Evolutionary conservation across 1,140 invertebrate species (phyloP), one percentile per base, ranked within the genome.

Genomic region (Lerema accius): DNA sequence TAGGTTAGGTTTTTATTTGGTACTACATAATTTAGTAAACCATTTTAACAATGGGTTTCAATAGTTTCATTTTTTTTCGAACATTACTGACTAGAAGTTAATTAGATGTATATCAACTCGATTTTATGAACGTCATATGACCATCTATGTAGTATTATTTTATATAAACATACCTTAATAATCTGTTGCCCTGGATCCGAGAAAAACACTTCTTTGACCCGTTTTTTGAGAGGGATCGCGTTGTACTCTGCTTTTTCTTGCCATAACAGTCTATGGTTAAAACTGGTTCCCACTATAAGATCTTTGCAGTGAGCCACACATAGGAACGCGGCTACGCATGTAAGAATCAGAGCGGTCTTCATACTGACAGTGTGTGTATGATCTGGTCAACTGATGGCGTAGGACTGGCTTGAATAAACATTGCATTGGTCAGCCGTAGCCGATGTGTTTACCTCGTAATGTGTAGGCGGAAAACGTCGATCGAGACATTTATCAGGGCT

Each of bases 121-220:
- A n/a, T n/a, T n/a, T n/a, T n/a, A n/a, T n/a, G n/a, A n/a, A n/a
- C n/a, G n/a, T n/a, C n/a, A n/a, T n/a, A n/a, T n/a, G n/a, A n/a
- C n/a, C n/a, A n/a, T n/a, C n/a, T n/a, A n/a, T n/a, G n/a, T n/a
- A n/a, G n/a, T n/a, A n/a, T n/a, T n/a, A n/a, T n/a, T n/a, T n/a
- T n/a, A 4, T 37, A 13, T 46, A 42, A 32, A 58, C 63, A 63
- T 79, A 90, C 87, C 87, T 87, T 90, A 39, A 90, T 88, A 39
- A 83, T 78, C 61, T 88, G 85, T 61, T 90, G 87, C 28, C 80
- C 85, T 10, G 87, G 78, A 71, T 90, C 87, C 0, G 84, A 84
- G 40, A 65, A 90, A 69, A 90, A 90, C 15, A 85, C 82, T 66
- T 90, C 87, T 58, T 90, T 90, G 16, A 90, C 87, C 56, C 87